These are phyloP conservation scores for Parazoanthus darwini DNA, from an alignment of 92 coral and sea anemone genomes.

Conservation along the genomic window DNA sequence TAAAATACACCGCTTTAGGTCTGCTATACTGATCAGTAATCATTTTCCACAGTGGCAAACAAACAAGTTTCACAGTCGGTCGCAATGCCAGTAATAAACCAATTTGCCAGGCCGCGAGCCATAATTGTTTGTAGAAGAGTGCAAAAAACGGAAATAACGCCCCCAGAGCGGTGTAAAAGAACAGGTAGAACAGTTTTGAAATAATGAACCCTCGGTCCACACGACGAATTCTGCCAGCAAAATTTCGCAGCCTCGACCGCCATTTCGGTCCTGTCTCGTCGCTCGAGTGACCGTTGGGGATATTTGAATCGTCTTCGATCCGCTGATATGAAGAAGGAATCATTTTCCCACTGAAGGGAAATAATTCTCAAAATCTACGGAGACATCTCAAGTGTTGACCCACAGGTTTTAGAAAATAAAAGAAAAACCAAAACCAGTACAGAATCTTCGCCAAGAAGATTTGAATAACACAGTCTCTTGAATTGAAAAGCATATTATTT, in stretches of 20 bases:
- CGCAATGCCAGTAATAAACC: slow-evolving; percentile 81
- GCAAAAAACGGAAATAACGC: slow-evolving; percentile 84
- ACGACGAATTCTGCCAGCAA: slow-evolving; percentile 29
- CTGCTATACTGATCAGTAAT: slow-evolving; percentile 77
- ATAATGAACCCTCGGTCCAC: slow-evolving; percentile 73
- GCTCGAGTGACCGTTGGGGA: slow-evolving; percentile 48
- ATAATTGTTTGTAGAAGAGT: slow-evolving; percentile 82
- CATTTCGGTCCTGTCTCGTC: slow-evolving; percentile 42
- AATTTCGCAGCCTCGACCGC: slow-evolving; percentile 48
- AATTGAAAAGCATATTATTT: slow-evolving; percentile 16
- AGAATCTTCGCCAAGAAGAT: slow-evolving; percentile 9
- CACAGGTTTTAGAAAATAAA: background rate
- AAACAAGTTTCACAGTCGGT: slow-evolving; percentile 82
- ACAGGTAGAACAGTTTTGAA: slow-evolving; percentile 83
- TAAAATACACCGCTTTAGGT: slow-evolving; percentile 82
- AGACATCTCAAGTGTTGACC: background rate
- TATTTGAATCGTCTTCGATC: slow-evolving; percentile 65
- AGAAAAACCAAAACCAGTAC: background rate
- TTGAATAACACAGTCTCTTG: slow-evolving; percentile 23
- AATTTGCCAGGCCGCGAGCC: slow-evolving; percentile 81
- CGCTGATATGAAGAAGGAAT: slow-evolving; percentile 76
- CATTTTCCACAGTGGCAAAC: slow-evolving; percentile 88
- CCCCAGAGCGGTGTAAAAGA: slow-evolving; percentile 87
- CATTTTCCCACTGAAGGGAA: slow-evolving; percentile 47
- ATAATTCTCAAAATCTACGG: background rate